A percentile compares a stretch with the other conserved stretches of the same genome.
These are phyloP conservation scores for Masticophis lateralis DNA, from an alignment of 2,797 vertebrate species.

Conservation along the genomic window DNA sequence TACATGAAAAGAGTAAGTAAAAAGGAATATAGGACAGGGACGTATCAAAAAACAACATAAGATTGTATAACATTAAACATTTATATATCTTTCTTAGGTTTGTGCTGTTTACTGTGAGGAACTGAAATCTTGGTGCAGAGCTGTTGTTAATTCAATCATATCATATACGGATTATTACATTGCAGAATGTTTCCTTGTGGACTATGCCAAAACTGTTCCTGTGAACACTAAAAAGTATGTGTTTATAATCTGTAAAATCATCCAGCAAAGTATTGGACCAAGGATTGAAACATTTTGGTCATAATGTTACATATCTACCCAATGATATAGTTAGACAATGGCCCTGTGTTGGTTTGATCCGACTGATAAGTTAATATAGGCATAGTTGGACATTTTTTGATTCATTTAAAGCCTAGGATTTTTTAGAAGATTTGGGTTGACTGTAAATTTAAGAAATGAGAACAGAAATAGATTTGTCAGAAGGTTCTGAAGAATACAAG, in stretches of 20 bases:
- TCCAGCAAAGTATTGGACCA: neutral
- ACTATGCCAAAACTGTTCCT: slow-evolving; percentile 68
- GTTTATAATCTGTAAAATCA: neutral
- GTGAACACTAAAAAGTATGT: slow-evolving; percentile 69
- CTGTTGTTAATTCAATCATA: slow-evolving; percentile 62
- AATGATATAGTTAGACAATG: neutral
- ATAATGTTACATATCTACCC: neutral
- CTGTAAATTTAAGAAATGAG: neutral
- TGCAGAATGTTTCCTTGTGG: slow-evolving; percentile 74
- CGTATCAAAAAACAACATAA: neutral
- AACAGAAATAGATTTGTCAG: neutral
- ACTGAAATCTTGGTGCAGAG: slow-evolving; percentile 74
- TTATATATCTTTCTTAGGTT: slow-evolving; percentile 51
- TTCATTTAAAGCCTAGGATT: neutral
- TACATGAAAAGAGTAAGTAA: no score
- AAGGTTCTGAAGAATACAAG: neutral
- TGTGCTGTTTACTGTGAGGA: slow-evolving; percentile 73
- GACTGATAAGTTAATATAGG: neutral
- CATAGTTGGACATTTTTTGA: neutral
- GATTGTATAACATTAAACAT: fast-evolving
- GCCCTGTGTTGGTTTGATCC: neutral
- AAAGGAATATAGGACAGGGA: no score
- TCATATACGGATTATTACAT: slow-evolving; percentile 55
- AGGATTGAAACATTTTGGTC: neutral
- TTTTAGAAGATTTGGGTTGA: neutral